These are phyloP conservation scores for Chlorops oryzae DNA, from an alignment of 1,140 invertebrate genomes.

Conservation along the genomic window DNA sequence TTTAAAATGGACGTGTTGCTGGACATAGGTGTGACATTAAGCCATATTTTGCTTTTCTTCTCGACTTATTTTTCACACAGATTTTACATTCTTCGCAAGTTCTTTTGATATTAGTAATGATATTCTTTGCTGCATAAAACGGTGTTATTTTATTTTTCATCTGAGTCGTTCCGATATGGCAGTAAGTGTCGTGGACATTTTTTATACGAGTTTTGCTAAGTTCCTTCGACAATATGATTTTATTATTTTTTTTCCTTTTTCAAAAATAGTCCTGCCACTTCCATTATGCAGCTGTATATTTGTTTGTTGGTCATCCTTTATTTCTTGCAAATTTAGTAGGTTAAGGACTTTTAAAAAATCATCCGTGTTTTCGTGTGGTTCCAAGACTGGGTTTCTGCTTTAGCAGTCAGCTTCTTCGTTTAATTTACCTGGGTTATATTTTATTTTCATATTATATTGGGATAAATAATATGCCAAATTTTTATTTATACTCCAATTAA, in stretches of 20 bases:
- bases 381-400: too few relatives aligned
- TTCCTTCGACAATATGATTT: constrained; percentile 26
- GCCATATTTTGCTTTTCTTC: constrained; percentile 29
- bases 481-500: too few relatives aligned
- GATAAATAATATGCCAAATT: too few relatives aligned
- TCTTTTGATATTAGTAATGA: constrained; percentile 11
- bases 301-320: too few relatives aligned
- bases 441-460: too few relatives aligned
- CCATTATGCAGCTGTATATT: too few relatives aligned
- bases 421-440: not conserved
- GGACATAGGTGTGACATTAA: constrained; percentile 40
- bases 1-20: constrained; percentile 28
- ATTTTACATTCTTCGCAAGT: constrained; percentile 32
- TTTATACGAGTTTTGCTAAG: constrained; percentile 7
- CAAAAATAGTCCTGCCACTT: too few relatives aligned
- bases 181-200: constrained; percentile 23
- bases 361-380: too few relatives aligned
- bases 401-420: too few relatives aligned
- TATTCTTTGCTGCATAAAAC: constrained; percentile 26
- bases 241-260: constrained; percentile 27
- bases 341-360: too few relatives aligned
- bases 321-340: too few relatives aligned
- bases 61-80: constrained; percentile 46
- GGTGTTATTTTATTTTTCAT: constrained; percentile 23
- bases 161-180: constrained; percentile 25